These are phyloP conservation scores for Phrynocephalus versicolor DNA, from an alignment of 2,113 vertebrate genomes.

Conservation along the genomic window DNA sequence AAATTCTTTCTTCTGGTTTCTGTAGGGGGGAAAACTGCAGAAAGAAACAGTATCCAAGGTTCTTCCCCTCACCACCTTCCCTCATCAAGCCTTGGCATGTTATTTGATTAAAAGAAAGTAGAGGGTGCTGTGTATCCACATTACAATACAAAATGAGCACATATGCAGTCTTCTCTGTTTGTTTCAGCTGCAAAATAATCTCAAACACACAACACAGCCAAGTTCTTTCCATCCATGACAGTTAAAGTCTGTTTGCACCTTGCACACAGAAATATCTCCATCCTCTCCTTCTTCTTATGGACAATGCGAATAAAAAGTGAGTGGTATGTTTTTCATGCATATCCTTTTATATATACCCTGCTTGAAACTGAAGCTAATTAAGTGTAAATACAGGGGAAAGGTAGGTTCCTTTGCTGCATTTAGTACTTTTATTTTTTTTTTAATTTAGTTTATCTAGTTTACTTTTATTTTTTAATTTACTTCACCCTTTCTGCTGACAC, in stretches of 20 bases:
- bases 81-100: slow-evolving; percentile 68
- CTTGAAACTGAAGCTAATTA: neutral
- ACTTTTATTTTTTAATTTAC: too few species aligned
- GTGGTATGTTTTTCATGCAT: neutral
- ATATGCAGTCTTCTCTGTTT: slow-evolving; percentile 24
- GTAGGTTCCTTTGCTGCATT: too few species aligned
- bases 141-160: slow-evolving; percentile 62
- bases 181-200: slow-evolving; percentile 27
- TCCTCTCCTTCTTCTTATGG: neutral
- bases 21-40: slow-evolving; percentile 62
- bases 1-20: slow-evolving; percentile 85
- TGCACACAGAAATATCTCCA: neutral
- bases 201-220: slow-evolving; percentile 34
- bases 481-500: too few species aligned
- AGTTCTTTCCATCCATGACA: neutral
- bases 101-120: slow-evolving; percentile 82
- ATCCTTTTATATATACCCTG: neutral
- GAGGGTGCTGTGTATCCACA: slow-evolving; percentile 89
- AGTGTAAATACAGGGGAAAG: neutral
- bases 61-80: slow-evolving; percentile 30
- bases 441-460: too few species aligned
- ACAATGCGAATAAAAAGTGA: neutral
- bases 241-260: neutral
- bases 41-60: slow-evolving; percentile 61
- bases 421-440: too few species aligned